Evolutionary conservation across 1,140 invertebrate species (phyloP).

Genomic region (Aphaenogaster floridana): DNA sequence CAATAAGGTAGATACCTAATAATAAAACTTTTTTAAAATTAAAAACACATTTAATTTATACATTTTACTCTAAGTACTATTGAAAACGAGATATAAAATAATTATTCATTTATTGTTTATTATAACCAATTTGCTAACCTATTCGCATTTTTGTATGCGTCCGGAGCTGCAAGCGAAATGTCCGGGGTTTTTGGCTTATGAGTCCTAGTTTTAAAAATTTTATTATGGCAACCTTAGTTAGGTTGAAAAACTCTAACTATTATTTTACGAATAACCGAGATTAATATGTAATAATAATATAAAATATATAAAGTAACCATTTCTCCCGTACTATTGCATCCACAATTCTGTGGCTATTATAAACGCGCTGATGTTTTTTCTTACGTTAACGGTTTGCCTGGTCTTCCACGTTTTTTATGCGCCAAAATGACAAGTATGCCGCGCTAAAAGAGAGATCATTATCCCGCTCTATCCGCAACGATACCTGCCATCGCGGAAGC

Average conservation of each 20-base stretch:
- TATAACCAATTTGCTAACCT: too few species aligned
- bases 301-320: background rate
- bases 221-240: too few species aligned
- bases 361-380: background rate
- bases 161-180: too few species aligned
- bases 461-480: background rate
- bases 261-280: background rate
- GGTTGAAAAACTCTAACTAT: background rate
- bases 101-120: too few species aligned
- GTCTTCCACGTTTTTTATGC: background rate
- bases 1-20: too few species aligned
- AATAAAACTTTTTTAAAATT: too few species aligned
- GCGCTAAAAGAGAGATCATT: constrained; percentile 3
- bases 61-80: too few species aligned
- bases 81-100: too few species aligned
- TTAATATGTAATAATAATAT: constrained; percentile 2
- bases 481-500: background rate
- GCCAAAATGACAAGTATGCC: background rate
- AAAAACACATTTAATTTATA: too few species aligned
- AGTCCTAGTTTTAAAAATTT: too few species aligned
- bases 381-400: background rate
- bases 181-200: too few species aligned
- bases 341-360: background rate
- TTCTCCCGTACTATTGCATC: background rate
- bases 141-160: too few species aligned